phyloP scores from a whole-genome alignment of 2,113 vertebrate species.

The Genyomyrus donnyi region DNA sequence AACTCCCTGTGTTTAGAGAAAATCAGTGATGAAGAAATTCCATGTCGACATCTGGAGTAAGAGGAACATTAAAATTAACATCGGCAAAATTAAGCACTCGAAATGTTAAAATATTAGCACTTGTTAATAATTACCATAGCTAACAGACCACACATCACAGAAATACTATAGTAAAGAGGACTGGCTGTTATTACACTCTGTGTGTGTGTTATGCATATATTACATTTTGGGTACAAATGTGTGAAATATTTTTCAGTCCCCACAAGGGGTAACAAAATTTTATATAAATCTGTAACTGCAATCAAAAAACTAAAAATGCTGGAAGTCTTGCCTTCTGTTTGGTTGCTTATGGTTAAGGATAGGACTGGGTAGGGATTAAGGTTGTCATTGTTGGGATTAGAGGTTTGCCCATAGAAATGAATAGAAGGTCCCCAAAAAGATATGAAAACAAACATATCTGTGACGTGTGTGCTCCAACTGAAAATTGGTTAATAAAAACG shows the following conservation, averaged over 20 bases:
- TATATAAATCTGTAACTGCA: background rate
- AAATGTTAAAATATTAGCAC: conserved; percentile 5
- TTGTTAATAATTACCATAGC: conserved; percentile 3
- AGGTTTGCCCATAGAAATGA: background rate
- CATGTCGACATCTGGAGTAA: background rate
- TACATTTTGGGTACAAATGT: background rate
- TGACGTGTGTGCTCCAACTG: background rate
- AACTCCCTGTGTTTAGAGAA: background rate
- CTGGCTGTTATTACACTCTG: background rate
- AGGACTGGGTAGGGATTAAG: background rate
- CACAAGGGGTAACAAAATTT: background rate
- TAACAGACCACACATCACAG: background rate
- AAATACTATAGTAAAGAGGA: background rate
- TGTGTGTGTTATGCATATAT: background rate
- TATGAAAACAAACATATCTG: background rate
- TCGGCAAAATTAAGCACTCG: background rate
- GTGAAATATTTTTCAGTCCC: background rate
- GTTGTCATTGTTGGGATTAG: background rate
- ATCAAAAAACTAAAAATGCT: background rate
- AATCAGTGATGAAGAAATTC: conserved; percentile 5
- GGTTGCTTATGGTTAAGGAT: background rate
- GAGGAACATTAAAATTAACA: no score
- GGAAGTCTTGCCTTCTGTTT: background rate
- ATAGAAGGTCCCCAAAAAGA: background rate
- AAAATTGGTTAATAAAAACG: background rate